phyloP scores from a whole-genome alignment of 2,113 vertebrate genomes.

The Alligator mississippiensis region DNA sequence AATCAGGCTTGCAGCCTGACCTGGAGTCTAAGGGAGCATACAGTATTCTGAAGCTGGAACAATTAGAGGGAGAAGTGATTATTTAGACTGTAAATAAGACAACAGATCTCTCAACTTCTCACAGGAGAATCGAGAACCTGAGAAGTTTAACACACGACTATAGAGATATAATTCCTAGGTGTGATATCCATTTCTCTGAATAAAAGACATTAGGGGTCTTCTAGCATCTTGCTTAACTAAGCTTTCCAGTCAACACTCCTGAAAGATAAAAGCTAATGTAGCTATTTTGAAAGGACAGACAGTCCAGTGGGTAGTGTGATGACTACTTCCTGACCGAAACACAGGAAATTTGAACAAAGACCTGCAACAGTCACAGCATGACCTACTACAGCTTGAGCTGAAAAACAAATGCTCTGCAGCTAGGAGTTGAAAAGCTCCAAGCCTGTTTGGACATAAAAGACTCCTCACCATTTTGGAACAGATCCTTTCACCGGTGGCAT shows the following conservation, averaged over 20 bases:
- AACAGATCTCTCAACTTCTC: background rate
- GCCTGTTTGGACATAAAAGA: no score
- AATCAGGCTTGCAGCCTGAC: background rate
- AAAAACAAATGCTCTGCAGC: no score
- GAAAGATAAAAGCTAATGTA: background rate
- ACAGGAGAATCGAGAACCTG: background rate
- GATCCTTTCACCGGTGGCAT: background rate
- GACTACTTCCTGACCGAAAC: no score
- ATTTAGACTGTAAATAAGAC: background rate
- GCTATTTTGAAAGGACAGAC: background rate
- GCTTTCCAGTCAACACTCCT: background rate
- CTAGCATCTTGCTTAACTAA: background rate
- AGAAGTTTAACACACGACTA: background rate
- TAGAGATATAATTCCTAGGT: background rate
- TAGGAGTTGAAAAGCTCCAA: no score
- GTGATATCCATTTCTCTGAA: background rate
- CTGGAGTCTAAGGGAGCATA: background rate
- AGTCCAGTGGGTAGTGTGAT: background rate
- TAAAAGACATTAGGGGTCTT: background rate
- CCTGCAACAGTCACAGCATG: no score
- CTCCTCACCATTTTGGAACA: background rate
- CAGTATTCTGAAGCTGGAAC: background rate
- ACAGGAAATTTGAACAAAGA: no score
- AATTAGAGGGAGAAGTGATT: rapidly evolving
- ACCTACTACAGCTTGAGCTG: no score